Evolutionary conservation across 2,113 vertebrate species (phyloP), one percentile per base, ranked within the genome.

Genomic region (Coturnix japonica): DNA sequence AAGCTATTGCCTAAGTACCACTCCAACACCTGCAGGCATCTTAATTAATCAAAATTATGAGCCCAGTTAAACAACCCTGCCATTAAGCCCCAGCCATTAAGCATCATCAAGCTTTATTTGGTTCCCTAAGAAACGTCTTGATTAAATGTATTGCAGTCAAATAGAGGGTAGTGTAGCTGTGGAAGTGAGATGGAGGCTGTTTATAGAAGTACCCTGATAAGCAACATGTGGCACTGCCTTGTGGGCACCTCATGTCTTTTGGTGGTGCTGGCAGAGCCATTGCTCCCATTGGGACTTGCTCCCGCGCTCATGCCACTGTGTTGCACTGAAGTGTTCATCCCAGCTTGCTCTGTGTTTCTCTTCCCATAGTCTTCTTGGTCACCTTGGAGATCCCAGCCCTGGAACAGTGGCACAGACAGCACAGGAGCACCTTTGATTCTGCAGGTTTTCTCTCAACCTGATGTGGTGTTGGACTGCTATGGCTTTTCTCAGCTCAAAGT

Each of bases 21-120:
- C 90, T 94, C 93, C 73, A 95, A 67, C 90, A 91, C 93, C 92
- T 93, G 82, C 90, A 88, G 85, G 92, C 93, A 93, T 94, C 95
- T 89, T 94, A 94, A 95, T 95, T 94, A 93, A 95, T 93, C 91
- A 94, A 88, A 95, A 95, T 95, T 90, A 90, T 81, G 61, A 93
- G 93, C 80, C 93, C 93, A 90, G 88, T 84, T 95, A 94, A 96
- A 94, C 88, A 95, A 91, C 70, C 44, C 70, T 78, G 75, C 85
- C 88, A 90, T 94, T 94, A 94, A 91, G 67, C 78, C 41, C 73
- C 65, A 84, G 59, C 74, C 83, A 93, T 95, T 89, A 96, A 94
- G 31, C 57, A 94, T 93, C 92, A 94, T 94, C 92, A 93, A 86
- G 88, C 82, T 95, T 95, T 95, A 94, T 95, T 95, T 90, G 70